These are phyloP conservation scores for Gila robusta DNA, from an alignment of 2,797 vertebrate species.

Conservation along the genomic window DNA sequence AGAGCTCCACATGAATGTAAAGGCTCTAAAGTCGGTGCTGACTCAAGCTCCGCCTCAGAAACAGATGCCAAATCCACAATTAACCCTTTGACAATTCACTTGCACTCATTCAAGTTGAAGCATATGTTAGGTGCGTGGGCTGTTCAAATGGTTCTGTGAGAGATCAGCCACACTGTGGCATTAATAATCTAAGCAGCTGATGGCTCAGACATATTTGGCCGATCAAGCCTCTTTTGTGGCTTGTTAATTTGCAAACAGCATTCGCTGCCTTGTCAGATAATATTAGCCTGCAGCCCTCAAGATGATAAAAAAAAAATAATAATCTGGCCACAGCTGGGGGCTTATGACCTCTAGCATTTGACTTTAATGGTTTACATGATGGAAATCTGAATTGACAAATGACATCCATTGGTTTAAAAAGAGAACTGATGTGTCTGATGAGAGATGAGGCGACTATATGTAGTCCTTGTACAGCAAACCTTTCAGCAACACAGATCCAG, in stretches of 20 bases:
- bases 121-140: conserved; percentile 67
- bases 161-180: conserved; percentile 53
- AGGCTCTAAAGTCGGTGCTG: not conserved
- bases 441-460: conserved; percentile 1
- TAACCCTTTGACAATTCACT: conserved; percentile 73
- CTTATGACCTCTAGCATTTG: conserved; percentile 42
- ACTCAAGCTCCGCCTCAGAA: conserved; percentile 46
- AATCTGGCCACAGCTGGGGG: conserved; percentile 36
- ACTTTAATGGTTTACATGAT: conserved; percentile 25
- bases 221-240: conserved; percentile 33
- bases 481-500: not conserved
- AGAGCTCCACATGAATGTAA: conserved; percentile 2
- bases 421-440: not conserved
- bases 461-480: not conserved
- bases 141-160: conserved; percentile 65
- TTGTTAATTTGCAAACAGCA: conserved; percentile 44
- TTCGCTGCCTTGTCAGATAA: conserved; percentile 25
- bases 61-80: conserved; percentile 77
- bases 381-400: conserved; percentile 34
- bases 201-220: conserved; percentile 31
- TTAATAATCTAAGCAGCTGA: conserved; percentile 53
- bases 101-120: conserved; percentile 59
- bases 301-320: conserved; percentile 36
- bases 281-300: conserved; percentile 25
- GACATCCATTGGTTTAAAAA: conserved; percentile 30